Percentiles rank a stretch among this genome's conserved stretches.
Evolutionary conservation across 2,797 vertebrate species (phyloP).

Genomic region (Cossypha niveicapilla): DNA sequence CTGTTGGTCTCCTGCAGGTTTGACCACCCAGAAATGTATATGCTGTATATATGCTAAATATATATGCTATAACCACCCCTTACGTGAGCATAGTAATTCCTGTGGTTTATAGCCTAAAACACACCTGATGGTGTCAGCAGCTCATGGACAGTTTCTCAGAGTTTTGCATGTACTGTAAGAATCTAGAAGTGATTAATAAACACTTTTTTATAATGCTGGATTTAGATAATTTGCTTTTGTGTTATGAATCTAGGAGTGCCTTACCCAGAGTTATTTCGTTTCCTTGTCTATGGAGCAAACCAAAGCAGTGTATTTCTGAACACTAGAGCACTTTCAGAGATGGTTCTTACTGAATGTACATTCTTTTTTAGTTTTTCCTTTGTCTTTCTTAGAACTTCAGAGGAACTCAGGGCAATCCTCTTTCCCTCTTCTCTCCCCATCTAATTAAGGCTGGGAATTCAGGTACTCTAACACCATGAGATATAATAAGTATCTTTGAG

Average conservation of each 20-base stretch:
- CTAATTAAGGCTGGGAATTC: background rate
- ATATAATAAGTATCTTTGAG: background rate
- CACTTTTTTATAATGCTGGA: background rate
- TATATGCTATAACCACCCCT: background rate
- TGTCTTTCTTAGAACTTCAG: background rate
- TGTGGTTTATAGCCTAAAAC: background rate
- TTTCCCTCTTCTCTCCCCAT: background rate
- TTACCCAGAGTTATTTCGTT: background rate
- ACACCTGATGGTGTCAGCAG: background rate
- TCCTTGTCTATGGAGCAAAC: background rate
- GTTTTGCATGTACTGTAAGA: background rate
- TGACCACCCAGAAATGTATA: background rate
- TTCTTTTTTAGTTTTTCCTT: background rate
- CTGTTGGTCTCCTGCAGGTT: background rate
- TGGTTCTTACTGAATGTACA: background rate
- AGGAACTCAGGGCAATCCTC: background rate
- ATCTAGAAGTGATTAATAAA: background rate
- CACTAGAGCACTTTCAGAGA: background rate
- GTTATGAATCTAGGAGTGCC: background rate
- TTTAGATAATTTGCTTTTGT: background rate
- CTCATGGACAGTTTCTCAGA: background rate
- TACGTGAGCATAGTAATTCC: background rate
- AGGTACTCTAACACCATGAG: background rate
- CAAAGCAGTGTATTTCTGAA: background rate
- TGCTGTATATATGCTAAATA: background rate